Percentiles rank a stretch among this genome's conserved stretches.
These are phyloP conservation scores for Ginglymostoma cirratum DNA, from an alignment of 2,113 vertebrate species.

Conservation along the genomic window DNA sequence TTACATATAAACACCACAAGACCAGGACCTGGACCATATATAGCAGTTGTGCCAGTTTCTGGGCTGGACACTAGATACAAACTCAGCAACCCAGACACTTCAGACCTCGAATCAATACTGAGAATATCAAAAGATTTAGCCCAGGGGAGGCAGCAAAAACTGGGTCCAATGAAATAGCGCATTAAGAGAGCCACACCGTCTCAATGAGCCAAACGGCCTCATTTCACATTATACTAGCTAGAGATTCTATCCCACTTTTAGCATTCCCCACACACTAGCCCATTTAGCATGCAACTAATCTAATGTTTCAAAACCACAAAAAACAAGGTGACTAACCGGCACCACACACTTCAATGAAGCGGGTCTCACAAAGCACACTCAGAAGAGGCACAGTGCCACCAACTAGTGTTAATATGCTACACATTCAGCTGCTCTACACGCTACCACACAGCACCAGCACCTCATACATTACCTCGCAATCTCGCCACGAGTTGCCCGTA, in stretches of 20 bases:
- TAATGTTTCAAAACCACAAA: background rate
- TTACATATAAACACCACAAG: too few relatives aligned
- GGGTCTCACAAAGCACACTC: background rate
- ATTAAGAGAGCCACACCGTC: too few relatives aligned
- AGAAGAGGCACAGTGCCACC: background rate
- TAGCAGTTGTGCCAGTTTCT: too few relatives aligned
- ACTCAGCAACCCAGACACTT: too few relatives aligned
- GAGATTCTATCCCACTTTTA: background rate
- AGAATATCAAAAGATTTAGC: too few relatives aligned
- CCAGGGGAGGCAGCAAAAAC: too few relatives aligned
- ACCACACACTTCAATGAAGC: background rate
- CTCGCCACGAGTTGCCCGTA: constrained; percentile 1
- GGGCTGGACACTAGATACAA: too few relatives aligned
- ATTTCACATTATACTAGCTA: too few relatives aligned
- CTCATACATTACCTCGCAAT: constrained; percentile 19
- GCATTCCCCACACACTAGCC: background rate
- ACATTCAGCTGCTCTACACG: background rate
- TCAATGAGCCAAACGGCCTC: too few relatives aligned
- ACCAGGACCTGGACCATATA: too few relatives aligned
- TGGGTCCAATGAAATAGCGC: too few relatives aligned
- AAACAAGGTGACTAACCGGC: background rate
- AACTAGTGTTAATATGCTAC: background rate
- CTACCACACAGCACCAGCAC: constrained; percentile 14
- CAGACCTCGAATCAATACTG: too few relatives aligned
- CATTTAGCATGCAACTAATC: background rate